These are phyloP conservation scores for Ailurus styani DNA, from an alignment of 2,113 vertebrate genomes.

Conservation along the genomic window DNA sequence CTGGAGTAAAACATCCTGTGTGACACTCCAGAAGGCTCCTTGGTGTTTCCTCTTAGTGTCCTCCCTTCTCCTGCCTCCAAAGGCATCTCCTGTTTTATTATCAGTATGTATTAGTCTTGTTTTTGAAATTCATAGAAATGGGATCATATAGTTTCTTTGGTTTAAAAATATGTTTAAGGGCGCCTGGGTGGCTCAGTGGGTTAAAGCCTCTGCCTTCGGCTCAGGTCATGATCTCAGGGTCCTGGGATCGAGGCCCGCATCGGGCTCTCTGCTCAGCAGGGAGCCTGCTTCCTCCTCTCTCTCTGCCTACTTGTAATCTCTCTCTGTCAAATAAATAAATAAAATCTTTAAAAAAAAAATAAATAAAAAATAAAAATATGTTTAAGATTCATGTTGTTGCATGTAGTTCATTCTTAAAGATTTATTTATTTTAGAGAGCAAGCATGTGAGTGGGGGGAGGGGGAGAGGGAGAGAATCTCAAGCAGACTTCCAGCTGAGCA, in stretches of 20 bases:
- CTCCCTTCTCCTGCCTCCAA: background rate
- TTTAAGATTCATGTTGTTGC: background rate
- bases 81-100: background rate
- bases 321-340: too few species aligned
- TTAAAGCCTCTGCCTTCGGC: too few species aligned
- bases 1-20: background rate
- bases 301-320: too few species aligned
- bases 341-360: too few species aligned
- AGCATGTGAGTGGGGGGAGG: background rate
- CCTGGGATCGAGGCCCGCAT: too few species aligned
- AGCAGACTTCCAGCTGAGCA: background rate
- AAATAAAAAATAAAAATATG: too few species aligned
- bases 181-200: too few species aligned
- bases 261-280: too few species aligned
- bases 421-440: background rate
- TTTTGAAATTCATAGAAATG: background rate
- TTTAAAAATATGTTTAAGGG: background rate
- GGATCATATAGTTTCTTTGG: background rate
- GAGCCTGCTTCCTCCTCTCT: too few species aligned
- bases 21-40: background rate
- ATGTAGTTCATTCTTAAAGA: background rate
- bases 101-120: background rate
- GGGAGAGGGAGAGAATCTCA: background rate
- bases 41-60: background rate
- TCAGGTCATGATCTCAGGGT: too few species aligned